phyloP scores from a whole-genome alignment of 2,888 invertebrate species.

The Anaspis maculata region DNA sequence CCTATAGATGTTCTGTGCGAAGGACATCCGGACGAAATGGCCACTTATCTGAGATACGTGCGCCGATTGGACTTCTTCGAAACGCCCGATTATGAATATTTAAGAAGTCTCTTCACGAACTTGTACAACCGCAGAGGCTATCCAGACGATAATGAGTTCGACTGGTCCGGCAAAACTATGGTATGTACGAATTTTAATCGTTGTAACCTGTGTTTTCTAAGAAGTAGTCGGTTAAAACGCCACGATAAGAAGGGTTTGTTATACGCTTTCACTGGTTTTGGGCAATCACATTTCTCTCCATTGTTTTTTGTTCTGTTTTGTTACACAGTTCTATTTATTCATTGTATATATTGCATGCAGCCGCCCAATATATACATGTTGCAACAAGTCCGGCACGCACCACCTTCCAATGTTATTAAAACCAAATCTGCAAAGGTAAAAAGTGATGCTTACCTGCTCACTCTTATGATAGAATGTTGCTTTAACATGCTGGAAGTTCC shows the following conservation, averaged over 20 bases:
- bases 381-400: constrained; percentile 74
- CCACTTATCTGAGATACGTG: constrained; percentile 96
- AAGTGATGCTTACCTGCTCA: not conserved
- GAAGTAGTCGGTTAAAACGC: too few relatives aligned
- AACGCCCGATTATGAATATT: constrained; percentile 98
- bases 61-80: constrained; percentile 97
- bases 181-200: too few relatives aligned
- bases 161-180: constrained; percentile 81
- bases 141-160: constrained; percentile 86
- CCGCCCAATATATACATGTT: constrained; percentile 71
- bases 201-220: too few relatives aligned
- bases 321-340: too few relatives aligned
- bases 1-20: constrained; percentile 91
- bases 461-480: constrained; percentile 1
- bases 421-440: constrained; percentile 58
- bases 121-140: constrained; percentile 82
- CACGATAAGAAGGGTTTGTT: too few relatives aligned
- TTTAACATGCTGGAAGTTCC: not conserved
- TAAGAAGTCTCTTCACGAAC: constrained; percentile 90
- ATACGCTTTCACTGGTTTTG: constrained; percentile 17
- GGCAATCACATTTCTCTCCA: constrained; percentile 27
- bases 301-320: too few relatives aligned
- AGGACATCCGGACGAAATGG: constrained; percentile 91
- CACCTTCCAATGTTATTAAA: constrained; percentile 77
- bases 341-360: constrained; percentile 48